A percentile compares a stretch with the other conserved stretches of the same genome.
These are phyloP conservation scores for Varanus komodoensis DNA, from an alignment of 2,113 vertebrate species.

Conservation along the genomic window DNA sequence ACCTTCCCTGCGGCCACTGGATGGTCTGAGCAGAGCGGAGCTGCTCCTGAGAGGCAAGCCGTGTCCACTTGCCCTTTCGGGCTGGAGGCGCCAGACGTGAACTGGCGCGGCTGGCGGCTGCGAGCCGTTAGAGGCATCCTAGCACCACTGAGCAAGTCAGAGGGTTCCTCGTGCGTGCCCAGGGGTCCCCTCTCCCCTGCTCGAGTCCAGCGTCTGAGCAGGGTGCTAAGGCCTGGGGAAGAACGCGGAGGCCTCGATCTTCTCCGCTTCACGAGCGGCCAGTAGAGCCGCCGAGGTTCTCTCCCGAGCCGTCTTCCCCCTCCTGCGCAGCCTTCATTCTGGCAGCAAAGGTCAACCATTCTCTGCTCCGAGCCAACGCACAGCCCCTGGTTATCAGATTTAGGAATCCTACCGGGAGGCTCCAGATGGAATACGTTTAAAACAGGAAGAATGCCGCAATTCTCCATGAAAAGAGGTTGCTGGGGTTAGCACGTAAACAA, in stretches of 20 bases:
- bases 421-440: conserved; percentile 47
- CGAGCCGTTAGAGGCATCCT: conserved; percentile 46
- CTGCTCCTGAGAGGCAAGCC: background rate
- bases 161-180: conserved; percentile 4
- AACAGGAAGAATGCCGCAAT: conserved; percentile 46
- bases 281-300: conserved; percentile 66
- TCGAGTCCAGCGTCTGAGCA: too few relatives aligned
- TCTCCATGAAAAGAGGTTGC: conserved; percentile 40
- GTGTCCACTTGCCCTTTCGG: background rate
- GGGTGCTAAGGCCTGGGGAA: background rate
- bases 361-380: conserved; percentile 64
- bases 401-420: conserved; percentile 63
- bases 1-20: background rate
- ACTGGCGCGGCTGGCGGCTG: conserved; percentile 54
- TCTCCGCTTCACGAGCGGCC: conserved; percentile 63
- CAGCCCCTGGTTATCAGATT: conserved; percentile 66
- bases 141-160: conserved; percentile 70
- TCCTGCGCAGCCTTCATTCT: conserved; percentile 65
- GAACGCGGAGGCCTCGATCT: conserved; percentile 48
- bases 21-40: background rate
- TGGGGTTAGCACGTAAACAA: conserved; percentile 55
- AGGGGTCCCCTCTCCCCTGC: too few relatives aligned
- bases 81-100: conserved; percentile 31
- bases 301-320: conserved; percentile 61
- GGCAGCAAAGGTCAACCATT: conserved; percentile 71